Percentiles rank a stretch among this genome's conserved stretches.
phyloP scores from a whole-genome alignment of 2,113 vertebrate species.

The Silurus glanis region DNA sequence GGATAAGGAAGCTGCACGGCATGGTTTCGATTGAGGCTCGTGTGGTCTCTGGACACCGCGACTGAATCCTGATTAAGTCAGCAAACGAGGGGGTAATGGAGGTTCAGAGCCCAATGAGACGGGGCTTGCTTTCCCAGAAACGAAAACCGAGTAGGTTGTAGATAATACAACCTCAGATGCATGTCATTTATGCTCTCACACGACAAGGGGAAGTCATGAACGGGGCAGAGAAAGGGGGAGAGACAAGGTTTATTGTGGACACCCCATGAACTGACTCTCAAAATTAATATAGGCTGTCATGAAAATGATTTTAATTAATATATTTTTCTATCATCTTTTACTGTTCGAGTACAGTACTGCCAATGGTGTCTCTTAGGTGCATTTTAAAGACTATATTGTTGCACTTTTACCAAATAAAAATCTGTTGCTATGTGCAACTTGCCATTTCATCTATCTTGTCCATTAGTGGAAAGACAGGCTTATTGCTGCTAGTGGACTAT shows the following conservation, averaged over 20 bases:
- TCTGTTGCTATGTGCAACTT: background rate
- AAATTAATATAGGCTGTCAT: background rate
- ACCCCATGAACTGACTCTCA: background rate
- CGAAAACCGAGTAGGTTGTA: conserved; percentile 69
- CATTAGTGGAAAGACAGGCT: background rate
- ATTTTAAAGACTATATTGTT: background rate
- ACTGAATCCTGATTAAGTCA: conserved; percentile 70
- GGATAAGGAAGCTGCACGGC: conserved; percentile 59
- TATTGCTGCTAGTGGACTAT: background rate
- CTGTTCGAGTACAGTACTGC: background rate
- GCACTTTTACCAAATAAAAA: background rate
- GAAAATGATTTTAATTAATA: background rate
- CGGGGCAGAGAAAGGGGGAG: conserved; percentile 39
- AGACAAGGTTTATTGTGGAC: conserved; percentile 50
- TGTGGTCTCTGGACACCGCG: conserved; percentile 71
- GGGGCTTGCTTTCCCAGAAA: conserved; percentile 74
- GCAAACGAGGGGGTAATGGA: conserved; percentile 60
- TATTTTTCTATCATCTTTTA: background rate
- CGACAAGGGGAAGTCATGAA: conserved; percentile 56
- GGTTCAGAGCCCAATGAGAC: conserved; percentile 66
- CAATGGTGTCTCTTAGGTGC: background rate
- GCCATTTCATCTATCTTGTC: background rate
- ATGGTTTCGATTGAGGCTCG: conserved; percentile 67
- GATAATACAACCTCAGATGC: conserved; percentile 20
- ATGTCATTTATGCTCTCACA: conserved; percentile 57